Evolutionary conservation across 2,797 vertebrate species (phyloP).

Genomic region (Enteromius mattozi): DNA sequence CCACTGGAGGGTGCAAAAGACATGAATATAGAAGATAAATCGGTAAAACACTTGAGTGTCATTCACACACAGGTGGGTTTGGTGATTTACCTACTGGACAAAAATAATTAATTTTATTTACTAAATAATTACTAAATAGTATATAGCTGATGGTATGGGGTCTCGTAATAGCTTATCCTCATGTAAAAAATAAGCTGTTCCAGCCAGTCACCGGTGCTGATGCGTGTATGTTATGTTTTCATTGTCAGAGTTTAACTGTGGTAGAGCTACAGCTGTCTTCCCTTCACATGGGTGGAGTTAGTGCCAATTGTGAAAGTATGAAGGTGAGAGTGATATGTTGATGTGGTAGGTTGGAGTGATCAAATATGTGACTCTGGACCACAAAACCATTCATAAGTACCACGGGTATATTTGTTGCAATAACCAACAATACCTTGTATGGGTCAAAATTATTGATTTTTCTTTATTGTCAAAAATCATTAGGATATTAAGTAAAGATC

Average conservation of each 20-base stretch:
- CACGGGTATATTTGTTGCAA: background rate
- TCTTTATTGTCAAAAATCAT: background rate
- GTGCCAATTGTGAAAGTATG: conserved; percentile 30
- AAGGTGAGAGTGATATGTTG: conserved; percentile 56
- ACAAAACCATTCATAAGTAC: background rate
- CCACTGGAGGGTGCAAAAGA: conserved; percentile 59
- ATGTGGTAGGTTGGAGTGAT: background rate
- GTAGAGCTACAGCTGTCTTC: conserved; percentile 53
- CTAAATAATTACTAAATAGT: background rate
- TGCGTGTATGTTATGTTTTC: background rate
- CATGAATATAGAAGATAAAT: conserved; percentile 50
- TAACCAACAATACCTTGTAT: background rate
- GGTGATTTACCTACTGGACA: background rate
- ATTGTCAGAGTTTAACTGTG: conserved; percentile 7
- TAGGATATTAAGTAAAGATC: background rate
- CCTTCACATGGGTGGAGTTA: conserved; percentile 55
- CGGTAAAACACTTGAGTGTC: conserved; percentile 18
- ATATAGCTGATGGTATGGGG: background rate
- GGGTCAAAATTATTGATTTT: background rate
- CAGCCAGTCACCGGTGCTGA: background rate
- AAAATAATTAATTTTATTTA: background rate
- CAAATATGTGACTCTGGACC: background rate
- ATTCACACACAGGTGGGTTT: conserved; percentile 39
- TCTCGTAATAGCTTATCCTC: background rate
- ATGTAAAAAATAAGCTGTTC: background rate